phyloP scores from a whole-genome alignment of 2,888 invertebrate genomes.

The Drosophila sordidapex region DNA sequence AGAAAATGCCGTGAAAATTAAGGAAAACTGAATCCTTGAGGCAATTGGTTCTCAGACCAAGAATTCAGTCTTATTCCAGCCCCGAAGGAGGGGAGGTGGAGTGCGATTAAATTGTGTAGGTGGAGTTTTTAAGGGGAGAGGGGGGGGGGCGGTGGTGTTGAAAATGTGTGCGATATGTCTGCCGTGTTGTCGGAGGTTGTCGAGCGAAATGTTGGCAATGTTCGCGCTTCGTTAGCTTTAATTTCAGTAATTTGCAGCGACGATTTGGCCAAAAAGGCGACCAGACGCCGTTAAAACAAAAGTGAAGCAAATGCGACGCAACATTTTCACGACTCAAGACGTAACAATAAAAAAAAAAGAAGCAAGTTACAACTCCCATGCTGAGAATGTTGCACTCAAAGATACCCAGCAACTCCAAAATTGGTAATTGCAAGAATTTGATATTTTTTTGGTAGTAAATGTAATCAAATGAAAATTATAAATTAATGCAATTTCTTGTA shows the following conservation, averaged over 20 bases:
- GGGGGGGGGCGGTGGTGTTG: slow-evolving; percentile 17
- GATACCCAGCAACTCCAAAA: slow-evolving; percentile 1
- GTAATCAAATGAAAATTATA: neutral
- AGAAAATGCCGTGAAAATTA: slow-evolving; percentile 53
- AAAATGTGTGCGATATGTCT: slow-evolving; percentile 53
- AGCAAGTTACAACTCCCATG: neutral
- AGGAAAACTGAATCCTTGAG: slow-evolving; percentile 36
- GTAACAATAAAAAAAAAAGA: slow-evolving; percentile 21
- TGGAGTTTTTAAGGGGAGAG: neutral
- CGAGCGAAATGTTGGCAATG: slow-evolving; percentile 72
- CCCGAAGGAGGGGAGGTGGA: neutral
- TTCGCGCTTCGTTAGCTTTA: slow-evolving; percentile 83
- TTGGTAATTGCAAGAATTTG: neutral
- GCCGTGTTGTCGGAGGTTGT: slow-evolving; percentile 50
- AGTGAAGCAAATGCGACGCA: slow-evolving; percentile 49
- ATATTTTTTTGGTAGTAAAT: neutral
- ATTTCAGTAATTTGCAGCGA: slow-evolving; percentile 79
- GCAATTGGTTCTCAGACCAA: slow-evolving; percentile 8
- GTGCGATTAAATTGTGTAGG: slow-evolving; percentile 15
- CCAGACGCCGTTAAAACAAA: slow-evolving; percentile 66
- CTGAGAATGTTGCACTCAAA: neutral
- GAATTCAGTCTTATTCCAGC: slow-evolving; percentile 1
- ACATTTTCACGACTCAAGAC: slow-evolving; percentile 73
- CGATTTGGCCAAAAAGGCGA: slow-evolving; percentile 60
- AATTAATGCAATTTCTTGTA: neutral